Conservation (phyloP, 2,797 vertebrate species). For the Coregonus suidteri region DNA sequence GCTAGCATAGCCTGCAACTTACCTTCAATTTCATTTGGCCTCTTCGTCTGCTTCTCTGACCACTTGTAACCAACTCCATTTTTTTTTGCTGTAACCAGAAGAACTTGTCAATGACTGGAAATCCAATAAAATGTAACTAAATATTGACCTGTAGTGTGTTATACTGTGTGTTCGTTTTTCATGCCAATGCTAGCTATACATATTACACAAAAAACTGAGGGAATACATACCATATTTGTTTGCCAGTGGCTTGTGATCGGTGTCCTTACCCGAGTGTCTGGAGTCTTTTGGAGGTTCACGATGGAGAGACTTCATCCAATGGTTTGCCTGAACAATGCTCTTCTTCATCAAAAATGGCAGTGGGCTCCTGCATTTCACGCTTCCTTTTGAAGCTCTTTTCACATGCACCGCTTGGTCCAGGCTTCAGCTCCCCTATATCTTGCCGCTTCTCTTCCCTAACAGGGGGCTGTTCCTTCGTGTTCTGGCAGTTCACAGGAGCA, state of each 20-base stretch:
- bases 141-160: no score
- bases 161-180: background rate
- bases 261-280: constrained; percentile 19
- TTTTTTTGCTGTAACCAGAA: constrained; percentile 14
- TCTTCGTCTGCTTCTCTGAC: constrained; percentile 6
- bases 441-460: background rate
- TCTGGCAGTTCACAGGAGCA: background rate
- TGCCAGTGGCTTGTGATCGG: constrained; percentile 18
- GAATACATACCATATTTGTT: background rate
- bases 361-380: background rate
- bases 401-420: background rate
- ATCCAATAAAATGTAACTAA: background rate
- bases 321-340: constrained; percentile 3
- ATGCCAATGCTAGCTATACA: background rate
- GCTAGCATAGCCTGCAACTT: background rate
- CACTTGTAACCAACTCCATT: constrained; percentile 42
- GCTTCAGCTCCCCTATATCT: accelerated
- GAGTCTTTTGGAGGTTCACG: background rate
- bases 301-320: constrained; percentile 7
- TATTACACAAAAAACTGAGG: background rate
- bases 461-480: background rate
- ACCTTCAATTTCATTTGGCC: constrained; percentile 9
- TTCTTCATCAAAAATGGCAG: constrained; percentile 38
- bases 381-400: background rate
- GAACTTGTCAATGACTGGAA: constrained; percentile 1